Conservation (phyloP, 2,113 vertebrate genomes). For the Neomonachus schauinslandi region DNA sequence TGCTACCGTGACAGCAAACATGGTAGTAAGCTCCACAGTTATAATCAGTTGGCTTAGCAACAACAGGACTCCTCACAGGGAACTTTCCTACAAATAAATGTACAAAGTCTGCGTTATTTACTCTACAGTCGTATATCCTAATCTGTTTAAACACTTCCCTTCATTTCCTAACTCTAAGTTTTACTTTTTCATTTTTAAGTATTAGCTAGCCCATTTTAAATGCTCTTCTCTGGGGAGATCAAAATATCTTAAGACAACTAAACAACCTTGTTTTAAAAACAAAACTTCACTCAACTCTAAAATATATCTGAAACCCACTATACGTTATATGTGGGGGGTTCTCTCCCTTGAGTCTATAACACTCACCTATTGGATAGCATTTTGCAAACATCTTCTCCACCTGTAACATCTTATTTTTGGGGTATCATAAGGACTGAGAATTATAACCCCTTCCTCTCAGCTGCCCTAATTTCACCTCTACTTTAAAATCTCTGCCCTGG, state of each 20-base stretch:
- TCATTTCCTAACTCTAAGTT: neutral
- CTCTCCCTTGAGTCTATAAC: neutral
- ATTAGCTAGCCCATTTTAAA: neutral
- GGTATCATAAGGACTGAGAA: neutral
- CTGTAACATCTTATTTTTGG: neutral
- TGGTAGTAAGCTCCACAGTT: rapidly evolving
- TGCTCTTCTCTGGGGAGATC: neutral
- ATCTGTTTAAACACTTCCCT: neutral
- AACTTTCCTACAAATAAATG: neutral
- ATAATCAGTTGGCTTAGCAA: neutral
- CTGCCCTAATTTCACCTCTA: neutral
- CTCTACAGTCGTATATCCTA: neutral
- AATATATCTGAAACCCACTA: neutral
- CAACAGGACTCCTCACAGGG: neutral
- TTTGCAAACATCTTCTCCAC: neutral
- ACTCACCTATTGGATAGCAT: neutral
- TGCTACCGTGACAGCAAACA: neutral
- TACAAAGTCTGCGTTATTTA: neutral
- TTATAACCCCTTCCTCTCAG: neutral
- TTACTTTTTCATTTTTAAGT: neutral
- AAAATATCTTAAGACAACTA: conserved; percentile 15
- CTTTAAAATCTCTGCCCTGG: neutral
- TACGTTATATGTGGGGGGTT: neutral
- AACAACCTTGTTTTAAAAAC: neutral
- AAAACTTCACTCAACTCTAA: neutral